Evolutionary conservation across 2,113 vertebrate genomes (phyloP), one percentile per base, ranked within the genome.

Genomic region (Chloropsis hardwickii): DNA sequence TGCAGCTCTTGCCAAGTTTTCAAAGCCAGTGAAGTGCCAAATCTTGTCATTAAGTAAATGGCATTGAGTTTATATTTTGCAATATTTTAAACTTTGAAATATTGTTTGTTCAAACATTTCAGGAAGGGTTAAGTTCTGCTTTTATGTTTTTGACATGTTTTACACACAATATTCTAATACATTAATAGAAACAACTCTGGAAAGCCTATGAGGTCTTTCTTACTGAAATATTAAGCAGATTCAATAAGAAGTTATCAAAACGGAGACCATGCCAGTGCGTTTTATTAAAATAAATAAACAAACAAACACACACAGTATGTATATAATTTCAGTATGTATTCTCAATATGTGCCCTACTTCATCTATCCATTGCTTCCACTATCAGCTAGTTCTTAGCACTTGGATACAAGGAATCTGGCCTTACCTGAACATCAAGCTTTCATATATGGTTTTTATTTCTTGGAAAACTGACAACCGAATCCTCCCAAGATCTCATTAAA

Each of bases 71-170:
- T 47, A 6, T 80, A 66, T 81, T 90, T 58, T 86, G 62, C 66
- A 74, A 29, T 71, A 86, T 90, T 83, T 88, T 94, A 58, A 90
- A 71, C 47, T 80, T 78, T 78, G 44, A 82, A 93, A 90, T 50
- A 73, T 0, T 70, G 27, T 72, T 91, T 54, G 37, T 78, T 90
- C 85, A 71, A 93, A 70, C 23, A 73, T 67, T 90, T 94, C 69
- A 88, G 85, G 37, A 92, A 90, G 86, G 51, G 77, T 58, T 93
- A 88, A 58, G 17, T 58, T 88, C 54, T 70, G 29, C 12, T 91
- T 91, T 93, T 33, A 64, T 48, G 37, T 45, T 88, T 84, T 83
- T 82, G 58, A 76, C 33, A 27, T 16, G 8, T 73, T 90, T 80
- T 53, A 51, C 39, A 94, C 40, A 40, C 11, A 44, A 24, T 90